A percentile compares a stretch with the other conserved stretches of the same genome.
Conservation (phyloP, 2,888 invertebrate species). For the Drosophila basisetae region DNA sequence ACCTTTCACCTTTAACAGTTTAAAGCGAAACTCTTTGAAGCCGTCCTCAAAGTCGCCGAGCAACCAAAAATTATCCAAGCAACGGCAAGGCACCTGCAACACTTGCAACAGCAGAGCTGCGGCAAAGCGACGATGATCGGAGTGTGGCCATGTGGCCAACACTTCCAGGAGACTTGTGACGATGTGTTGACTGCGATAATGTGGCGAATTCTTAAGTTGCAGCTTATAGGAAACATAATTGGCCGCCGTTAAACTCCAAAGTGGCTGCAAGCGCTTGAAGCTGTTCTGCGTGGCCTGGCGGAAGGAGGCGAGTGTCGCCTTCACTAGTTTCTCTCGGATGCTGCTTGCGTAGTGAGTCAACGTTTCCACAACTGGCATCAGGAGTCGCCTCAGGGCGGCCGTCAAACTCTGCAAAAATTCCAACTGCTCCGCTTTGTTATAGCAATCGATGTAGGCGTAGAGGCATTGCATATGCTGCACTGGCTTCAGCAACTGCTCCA, state of each 20-base stretch:
- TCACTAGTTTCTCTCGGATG: not conserved
- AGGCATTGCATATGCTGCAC: constrained; percentile 48
- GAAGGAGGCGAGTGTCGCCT: constrained; percentile 5
- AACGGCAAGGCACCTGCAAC: constrained; percentile 37
- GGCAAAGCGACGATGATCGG: not conserved
- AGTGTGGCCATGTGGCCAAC: not conserved
- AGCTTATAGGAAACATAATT: constrained; percentile 2
- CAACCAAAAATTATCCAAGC: constrained; percentile 50
- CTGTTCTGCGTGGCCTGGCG: not conserved
- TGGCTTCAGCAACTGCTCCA: constrained; percentile 4
- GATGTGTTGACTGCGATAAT: constrained; percentile 25
- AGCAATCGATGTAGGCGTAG: constrained; percentile 23
- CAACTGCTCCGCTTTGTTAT: not conserved
- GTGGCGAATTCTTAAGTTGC: not conserved
- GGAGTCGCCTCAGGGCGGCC: constrained; percentile 29
- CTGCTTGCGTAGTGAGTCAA: constrained; percentile 34
- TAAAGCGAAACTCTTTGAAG: constrained; percentile 33
- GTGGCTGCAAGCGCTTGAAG: constrained; percentile 14
- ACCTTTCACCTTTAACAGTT: not conserved
- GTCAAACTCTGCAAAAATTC: constrained; percentile 13
- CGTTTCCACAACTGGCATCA: constrained; percentile 49
- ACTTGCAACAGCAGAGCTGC: constrained; percentile 37
- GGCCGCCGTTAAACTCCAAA: constrained; percentile 18
- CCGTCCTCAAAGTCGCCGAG: constrained; percentile 40
- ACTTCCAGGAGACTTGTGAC: constrained; percentile 3